Evolutionary conservation across 2,113 vertebrate species (phyloP).

Genomic region (Antechinus stuartii): DNA sequence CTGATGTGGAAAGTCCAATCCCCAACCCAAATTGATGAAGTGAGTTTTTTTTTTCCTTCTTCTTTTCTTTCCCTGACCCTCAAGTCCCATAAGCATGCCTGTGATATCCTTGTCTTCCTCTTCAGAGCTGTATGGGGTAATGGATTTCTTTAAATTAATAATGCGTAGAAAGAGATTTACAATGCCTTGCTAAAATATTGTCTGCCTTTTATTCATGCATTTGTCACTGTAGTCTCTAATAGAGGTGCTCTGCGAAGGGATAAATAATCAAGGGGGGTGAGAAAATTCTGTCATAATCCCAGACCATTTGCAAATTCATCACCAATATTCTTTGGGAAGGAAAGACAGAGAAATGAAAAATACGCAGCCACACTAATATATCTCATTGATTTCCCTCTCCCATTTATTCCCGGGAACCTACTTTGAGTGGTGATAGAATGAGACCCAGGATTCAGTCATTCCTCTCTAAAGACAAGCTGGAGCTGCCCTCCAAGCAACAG

Average conservation of each 20-base stretch:
- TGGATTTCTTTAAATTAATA: slow-evolving; percentile 89
- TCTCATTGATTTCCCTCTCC: slow-evolving; percentile 84
- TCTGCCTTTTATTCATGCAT: slow-evolving; percentile 89
- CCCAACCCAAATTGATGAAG: not conserved
- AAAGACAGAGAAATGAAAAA: slow-evolving; percentile 83
- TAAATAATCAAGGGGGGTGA: slow-evolving; percentile 86
- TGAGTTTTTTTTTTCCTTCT: slow-evolving; percentile 69
- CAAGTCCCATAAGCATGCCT: slow-evolving; percentile 49
- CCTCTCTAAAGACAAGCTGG: not conserved
- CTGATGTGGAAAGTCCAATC: not conserved
- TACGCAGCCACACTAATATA: slow-evolving; percentile 80
- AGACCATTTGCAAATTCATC: slow-evolving; percentile 90
- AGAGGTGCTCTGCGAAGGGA: slow-evolving; percentile 84
- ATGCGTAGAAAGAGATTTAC: slow-evolving; percentile 89
- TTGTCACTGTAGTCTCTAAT: slow-evolving; percentile 88
- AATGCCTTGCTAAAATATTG: slow-evolving; percentile 83
- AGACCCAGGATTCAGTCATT: slow-evolving; percentile 68
- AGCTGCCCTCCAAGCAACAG: slow-evolving; percentile 70
- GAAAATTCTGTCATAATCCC: slow-evolving; percentile 84
- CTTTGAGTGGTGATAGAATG: slow-evolving; percentile 81
- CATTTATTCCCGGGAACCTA: slow-evolving; percentile 78
- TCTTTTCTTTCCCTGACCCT: slow-evolving; percentile 75
- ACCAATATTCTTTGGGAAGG: slow-evolving; percentile 82
- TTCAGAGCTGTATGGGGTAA: slow-evolving; percentile 77
- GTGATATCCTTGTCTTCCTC: slow-evolving; percentile 77